Percentiles rank a stretch among this genome's conserved stretches.
These are phyloP conservation scores for Calyptomena viridis DNA, from an alignment of 2,113 vertebrate genomes.

Conservation along the genomic window DNA sequence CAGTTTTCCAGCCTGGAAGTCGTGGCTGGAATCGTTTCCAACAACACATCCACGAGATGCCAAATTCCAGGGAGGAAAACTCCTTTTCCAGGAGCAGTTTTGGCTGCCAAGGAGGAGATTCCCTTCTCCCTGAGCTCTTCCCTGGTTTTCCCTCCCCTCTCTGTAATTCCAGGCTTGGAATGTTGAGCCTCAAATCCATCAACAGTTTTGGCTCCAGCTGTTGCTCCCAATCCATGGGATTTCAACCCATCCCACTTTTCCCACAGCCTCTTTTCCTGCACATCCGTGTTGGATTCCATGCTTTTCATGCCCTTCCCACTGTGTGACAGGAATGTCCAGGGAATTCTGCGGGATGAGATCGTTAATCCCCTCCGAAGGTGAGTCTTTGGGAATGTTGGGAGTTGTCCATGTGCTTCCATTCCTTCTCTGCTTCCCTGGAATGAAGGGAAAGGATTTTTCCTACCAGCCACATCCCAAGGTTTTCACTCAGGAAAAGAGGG, in stretches of 20 bases:
- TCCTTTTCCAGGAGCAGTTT: neutral
- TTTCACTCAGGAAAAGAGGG: neutral
- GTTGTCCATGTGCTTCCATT: fast-evolving
- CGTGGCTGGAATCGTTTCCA: neutral
- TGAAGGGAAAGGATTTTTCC: neutral
- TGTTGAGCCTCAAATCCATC: neutral
- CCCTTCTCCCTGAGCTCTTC: neutral
- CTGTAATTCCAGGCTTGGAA: neutral
- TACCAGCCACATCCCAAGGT: neutral
- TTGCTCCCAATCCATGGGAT: neutral
- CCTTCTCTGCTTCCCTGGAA: neutral
- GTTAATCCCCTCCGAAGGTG: constrained; percentile 87
- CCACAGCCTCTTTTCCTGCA: constrained; percentile 87
- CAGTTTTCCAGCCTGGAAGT: neutral
- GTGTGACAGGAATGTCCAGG: constrained; percentile 76
- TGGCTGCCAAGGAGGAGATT: neutral
- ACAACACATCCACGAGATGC: neutral
- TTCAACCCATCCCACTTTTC: neutral
- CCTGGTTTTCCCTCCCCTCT: neutral
- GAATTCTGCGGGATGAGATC: constrained; percentile 81
- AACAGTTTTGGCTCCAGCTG: neutral
- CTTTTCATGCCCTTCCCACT: constrained; percentile 78
- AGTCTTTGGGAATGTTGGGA: neutral
- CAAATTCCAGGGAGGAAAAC: neutral
- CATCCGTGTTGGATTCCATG: constrained; percentile 85